Evolutionary conservation across 1,140 invertebrate genomes (phyloP).

Genomic region (Rhopalosiphum padi): DNA sequence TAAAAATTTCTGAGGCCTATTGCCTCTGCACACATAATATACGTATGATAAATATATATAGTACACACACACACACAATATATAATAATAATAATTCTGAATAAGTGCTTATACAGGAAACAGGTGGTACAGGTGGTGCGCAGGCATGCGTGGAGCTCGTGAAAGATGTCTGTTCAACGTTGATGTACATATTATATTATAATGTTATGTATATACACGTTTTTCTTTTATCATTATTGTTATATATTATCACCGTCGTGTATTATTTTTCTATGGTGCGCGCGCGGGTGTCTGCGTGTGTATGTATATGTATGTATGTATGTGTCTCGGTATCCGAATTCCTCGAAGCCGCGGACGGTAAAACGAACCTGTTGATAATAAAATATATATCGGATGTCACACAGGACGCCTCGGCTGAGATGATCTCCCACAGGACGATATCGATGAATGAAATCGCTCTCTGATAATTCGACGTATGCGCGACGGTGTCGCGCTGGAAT

Average conservation of each 20-base stretch:
- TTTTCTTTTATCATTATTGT: slow-evolving; percentile 42
- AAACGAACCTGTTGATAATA: background rate
- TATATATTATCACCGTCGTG: background rate
- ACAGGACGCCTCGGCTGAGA: background rate
- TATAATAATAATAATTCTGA: background rate
- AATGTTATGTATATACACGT: background rate
- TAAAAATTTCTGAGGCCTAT: slow-evolving; percentile 27
- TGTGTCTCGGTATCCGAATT: slow-evolving; percentile 3
- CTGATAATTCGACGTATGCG: background rate
- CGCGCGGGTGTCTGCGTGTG: background rate
- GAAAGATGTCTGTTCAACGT: slow-evolving; percentile 45
- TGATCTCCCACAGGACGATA: background rate
- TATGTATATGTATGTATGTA: background rate
- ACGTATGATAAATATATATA: background rate
- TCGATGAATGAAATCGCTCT: slow-evolving; percentile 13
- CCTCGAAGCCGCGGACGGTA: background rate
- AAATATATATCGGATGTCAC: background rate
- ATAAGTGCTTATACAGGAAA: slow-evolving; percentile 38
- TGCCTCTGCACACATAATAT: background rate
- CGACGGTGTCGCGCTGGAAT: background rate
- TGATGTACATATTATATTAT: slow-evolving; percentile 19
- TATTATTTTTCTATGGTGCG: background rate
- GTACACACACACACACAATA: background rate
- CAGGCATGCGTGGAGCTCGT: slow-evolving; percentile 49
- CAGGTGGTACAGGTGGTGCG: slow-evolving; percentile 54